Evolutionary conservation across 2,888 invertebrate genomes (phyloP).

Genomic region (Asteroscopus sphinx): DNA sequence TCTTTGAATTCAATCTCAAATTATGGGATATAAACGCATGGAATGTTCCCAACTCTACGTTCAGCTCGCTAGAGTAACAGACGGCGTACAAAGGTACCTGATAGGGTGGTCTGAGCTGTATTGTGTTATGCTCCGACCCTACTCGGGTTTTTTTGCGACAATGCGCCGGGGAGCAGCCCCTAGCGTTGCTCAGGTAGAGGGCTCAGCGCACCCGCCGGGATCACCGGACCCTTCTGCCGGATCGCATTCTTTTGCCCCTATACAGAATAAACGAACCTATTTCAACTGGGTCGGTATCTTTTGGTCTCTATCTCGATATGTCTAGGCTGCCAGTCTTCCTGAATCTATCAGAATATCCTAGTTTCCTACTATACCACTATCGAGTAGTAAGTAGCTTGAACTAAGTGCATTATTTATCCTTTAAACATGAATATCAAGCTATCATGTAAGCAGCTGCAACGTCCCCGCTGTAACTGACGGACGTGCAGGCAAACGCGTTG

Average conservation of each 20-base stretch:
- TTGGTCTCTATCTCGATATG: too few species aligned
- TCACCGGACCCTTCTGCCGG: slow-evolving; percentile 69
- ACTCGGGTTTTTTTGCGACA: slow-evolving; percentile 84
- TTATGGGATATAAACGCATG: slow-evolving; percentile 38
- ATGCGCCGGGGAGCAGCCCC: slow-evolving; percentile 80
- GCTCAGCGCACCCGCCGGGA: slow-evolving; percentile 71
- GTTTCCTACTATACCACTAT: slow-evolving; percentile 9
- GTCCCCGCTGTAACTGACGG: slow-evolving; percentile 60
- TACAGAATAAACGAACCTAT: slow-evolving; percentile 47
- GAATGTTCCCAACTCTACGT: slow-evolving; percentile 35
- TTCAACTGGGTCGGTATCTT: too few species aligned
- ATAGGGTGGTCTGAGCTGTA: slow-evolving; percentile 69
- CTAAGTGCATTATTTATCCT: slow-evolving; percentile 44
- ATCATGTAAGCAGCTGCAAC: slow-evolving; percentile 73
- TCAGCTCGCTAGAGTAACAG: slow-evolving; percentile 54
- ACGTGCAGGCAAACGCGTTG: slow-evolving; percentile 65
- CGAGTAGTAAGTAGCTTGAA: slow-evolving; percentile 18
- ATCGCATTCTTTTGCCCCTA: slow-evolving; percentile 66
- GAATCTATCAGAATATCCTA: slow-evolving; percentile 18
- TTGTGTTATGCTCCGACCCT: slow-evolving; percentile 86
- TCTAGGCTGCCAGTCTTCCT: too few species aligned
- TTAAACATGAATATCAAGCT: slow-evolving; percentile 71
- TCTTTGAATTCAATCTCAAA: slow-evolving; percentile 7
- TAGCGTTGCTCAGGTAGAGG: slow-evolving; percentile 81
- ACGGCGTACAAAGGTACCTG: slow-evolving; percentile 65